phyloP scores from a whole-genome alignment of 2,888 invertebrate genomes.

The Melitaea athalia region DNA sequence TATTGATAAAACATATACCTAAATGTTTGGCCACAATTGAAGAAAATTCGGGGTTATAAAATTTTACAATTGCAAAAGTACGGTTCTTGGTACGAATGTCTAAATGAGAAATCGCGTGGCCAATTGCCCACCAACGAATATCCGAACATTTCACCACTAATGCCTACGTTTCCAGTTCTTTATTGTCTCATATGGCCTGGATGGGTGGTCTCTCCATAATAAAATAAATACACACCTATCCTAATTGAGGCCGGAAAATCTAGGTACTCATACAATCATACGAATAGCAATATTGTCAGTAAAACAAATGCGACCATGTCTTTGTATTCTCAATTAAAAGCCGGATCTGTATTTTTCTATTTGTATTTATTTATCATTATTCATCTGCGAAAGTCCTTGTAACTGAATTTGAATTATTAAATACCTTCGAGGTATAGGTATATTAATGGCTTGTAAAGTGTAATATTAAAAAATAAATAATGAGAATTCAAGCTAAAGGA shows the following conservation, averaged over 20 bases:
- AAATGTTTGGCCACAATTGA: slow-evolving; percentile 55
- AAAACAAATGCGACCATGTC: slow-evolving; percentile 3
- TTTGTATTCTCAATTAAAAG: slow-evolving; percentile 20
- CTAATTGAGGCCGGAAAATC: neutral
- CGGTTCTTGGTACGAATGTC: slow-evolving; percentile 33
- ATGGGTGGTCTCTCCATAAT: neutral
- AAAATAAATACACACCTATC: neutral
- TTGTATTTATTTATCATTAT: slow-evolving; percentile 33
- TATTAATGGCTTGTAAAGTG: slow-evolving; percentile 30
- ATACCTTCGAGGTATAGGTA: slow-evolving; percentile 28
- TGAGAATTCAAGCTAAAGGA: neutral
- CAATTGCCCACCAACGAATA: slow-evolving; percentile 29
- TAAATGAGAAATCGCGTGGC: slow-evolving; percentile 40
- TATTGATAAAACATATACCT: slow-evolving; percentile 46
- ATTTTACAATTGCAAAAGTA: slow-evolving; percentile 63
- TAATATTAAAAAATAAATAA: slow-evolving; percentile 13
- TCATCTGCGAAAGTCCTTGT: slow-evolving; percentile 34
- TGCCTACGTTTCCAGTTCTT: slow-evolving; percentile 11
- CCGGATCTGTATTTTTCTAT: slow-evolving; percentile 35
- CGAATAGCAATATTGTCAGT: neutral
- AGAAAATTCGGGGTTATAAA: slow-evolving; percentile 71
- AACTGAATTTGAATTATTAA: slow-evolving; percentile 36
- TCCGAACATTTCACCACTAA: slow-evolving; percentile 23
- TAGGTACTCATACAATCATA: neutral
- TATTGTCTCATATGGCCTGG: slow-evolving; percentile 10